phyloP scores from a whole-genome alignment of 2,797 vertebrate species.

The Pangasius sanitwongsei region DNA sequence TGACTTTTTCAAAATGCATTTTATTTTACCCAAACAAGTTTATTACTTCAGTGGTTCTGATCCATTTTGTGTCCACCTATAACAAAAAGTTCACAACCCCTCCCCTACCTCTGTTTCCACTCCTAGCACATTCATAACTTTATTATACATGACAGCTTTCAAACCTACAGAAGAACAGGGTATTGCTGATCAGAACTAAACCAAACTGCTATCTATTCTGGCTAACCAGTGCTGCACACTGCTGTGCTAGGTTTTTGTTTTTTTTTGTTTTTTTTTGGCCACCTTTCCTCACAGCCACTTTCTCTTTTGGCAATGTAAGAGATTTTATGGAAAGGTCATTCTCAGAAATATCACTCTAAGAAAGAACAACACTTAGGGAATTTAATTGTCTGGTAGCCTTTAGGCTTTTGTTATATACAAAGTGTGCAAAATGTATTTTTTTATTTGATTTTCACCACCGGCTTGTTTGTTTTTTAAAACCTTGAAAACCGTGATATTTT shows the following conservation, averaged over 20 bases:
- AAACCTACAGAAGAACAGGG: not conserved
- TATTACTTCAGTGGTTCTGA: not conserved
- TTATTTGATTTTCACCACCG: not conserved
- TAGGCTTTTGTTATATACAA: not conserved
- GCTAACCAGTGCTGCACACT: too few species aligned
- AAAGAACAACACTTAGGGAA: not conserved
- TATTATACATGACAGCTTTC: not conserved
- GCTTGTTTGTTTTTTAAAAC: not conserved
- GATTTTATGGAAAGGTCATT: not conserved
- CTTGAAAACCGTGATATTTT: not conserved
- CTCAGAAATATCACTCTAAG: not conserved
- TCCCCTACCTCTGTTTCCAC: not conserved
- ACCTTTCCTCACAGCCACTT: not conserved
- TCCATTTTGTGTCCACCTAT: not conserved
- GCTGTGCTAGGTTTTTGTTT: not conserved
- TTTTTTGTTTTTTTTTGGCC: not conserved
- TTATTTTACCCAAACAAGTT: not conserved
- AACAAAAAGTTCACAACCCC: not conserved
- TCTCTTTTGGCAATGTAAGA: not conserved
- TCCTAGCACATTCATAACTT: not conserved
- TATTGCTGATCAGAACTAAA: not conserved
- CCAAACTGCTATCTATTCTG: not conserved
- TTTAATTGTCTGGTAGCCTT: not conserved
- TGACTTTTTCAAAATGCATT: not conserved
- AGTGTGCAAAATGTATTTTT: not conserved